Base-by-base conservation (phyloP, 2,888 invertebrate genomes). In the Mycalesis mineus region DNA sequence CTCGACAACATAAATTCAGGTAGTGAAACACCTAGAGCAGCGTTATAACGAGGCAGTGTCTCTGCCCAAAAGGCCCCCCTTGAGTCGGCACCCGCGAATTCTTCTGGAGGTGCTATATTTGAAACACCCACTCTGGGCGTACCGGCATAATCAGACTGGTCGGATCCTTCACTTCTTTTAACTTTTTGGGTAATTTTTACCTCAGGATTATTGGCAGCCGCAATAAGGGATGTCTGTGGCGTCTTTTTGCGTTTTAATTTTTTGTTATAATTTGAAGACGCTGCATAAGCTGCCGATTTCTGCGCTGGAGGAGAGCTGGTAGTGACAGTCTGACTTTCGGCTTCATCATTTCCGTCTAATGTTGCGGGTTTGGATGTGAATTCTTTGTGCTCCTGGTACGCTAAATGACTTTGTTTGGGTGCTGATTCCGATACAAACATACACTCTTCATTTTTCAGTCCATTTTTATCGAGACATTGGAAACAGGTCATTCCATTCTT, bases 401-500 rank as follows among this genome's bases (percentile, higher is more conserved):
- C 92, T 65, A 93, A 80, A 72, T 93, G 92, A 55, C 92, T 92
- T 49, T 91, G 90, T 71, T 91, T 90, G 0, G 94, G 93, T 41
- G 92, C 92, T 0, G 93, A 92, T 68, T 93, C 93, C 0, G 93
- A 93, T 7, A 94, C 91, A 78, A 92, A 95, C 92, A 95, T 94
- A 73, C 95, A 95, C 76, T 95, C 95, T 78, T 95, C 95, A 69
- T 95, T 92, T 75, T 93, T 93, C 50, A 93, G 85, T 0, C 94
- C 94, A 50, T 91, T 90, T 65, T 92, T 91, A 69, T 94, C 94
- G 3, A 92, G 81, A 73, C 95, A 95, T 66, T 93, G 91, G 74
- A 92, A 95, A 73, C 95, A 95, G 0, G 94, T 95, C 94, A 95
- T 94, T 40, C 94, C 93, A 66, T 94, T 93, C 70, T 93, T 93